These are phyloP conservation scores for Unio delphinus DNA, from an alignment of 2,888 invertebrate species.

Conservation along the genomic window DNA sequence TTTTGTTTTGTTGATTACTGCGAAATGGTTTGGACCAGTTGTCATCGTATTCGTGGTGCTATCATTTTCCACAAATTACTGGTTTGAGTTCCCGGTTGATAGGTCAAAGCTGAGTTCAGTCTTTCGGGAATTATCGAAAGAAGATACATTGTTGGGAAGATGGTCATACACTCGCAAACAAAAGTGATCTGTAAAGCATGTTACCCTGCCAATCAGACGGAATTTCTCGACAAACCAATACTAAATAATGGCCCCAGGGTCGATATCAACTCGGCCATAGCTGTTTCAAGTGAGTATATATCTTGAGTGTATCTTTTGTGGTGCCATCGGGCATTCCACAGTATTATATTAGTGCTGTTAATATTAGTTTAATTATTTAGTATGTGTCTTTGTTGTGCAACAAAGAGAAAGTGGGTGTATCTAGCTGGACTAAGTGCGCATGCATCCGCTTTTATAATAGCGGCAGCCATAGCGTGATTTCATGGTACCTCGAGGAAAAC, in stretches of 20 bases:
- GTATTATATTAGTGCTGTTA: slow-evolving; percentile 90
- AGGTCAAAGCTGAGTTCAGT: slow-evolving; percentile 17
- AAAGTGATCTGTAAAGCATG: slow-evolving; percentile 62
- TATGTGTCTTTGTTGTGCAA: slow-evolving; percentile 95
- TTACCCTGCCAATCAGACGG: slow-evolving; percentile 58
- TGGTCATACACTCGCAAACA: slow-evolving; percentile 47
- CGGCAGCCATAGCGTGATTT: slow-evolving; percentile 64
- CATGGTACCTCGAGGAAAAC: slow-evolving; percentile 65
- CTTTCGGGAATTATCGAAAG: background rate
- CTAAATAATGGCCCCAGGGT: slow-evolving; percentile 31
- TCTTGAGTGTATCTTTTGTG: slow-evolving; percentile 74
- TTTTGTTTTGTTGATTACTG: slow-evolving; percentile 23
- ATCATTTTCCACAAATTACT: slow-evolving; percentile 63
- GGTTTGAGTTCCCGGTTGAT: slow-evolving; percentile 60
- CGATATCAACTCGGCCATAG: slow-evolving; percentile 31
- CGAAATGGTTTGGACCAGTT: slow-evolving; percentile 55
- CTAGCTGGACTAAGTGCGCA: slow-evolving; percentile 56
- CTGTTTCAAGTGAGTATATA: no score
- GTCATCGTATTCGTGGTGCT: slow-evolving; percentile 56
- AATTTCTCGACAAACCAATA: slow-evolving; percentile 36
- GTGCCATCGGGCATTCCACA: slow-evolving; percentile 93
- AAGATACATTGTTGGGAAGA: background rate
- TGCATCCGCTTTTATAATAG: slow-evolving; percentile 55
- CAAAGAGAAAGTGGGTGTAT: slow-evolving; percentile 71
- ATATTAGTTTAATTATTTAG: slow-evolving; percentile 97